A percentile compares a stretch with the other conserved stretches of the same genome.
Conservation (phyloP, 64 coral and sea anemone species). For the Actinia equina region DNA sequence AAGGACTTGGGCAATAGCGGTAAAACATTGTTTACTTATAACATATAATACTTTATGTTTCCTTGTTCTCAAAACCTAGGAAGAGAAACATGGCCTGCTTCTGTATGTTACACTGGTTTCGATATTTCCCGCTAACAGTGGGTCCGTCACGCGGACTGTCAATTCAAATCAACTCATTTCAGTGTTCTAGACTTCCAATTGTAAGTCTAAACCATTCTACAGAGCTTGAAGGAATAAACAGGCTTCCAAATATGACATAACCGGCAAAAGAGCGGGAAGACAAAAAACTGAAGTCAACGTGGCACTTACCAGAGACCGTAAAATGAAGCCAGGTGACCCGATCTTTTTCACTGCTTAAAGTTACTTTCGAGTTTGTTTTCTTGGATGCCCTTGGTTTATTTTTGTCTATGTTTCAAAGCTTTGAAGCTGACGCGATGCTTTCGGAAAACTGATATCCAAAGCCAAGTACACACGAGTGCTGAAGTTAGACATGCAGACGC, state of each 20-base stretch:
- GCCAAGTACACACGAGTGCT: conserved; percentile 35
- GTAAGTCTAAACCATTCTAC: conserved; percentile 15
- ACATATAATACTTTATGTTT: background rate
- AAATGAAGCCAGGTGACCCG: conserved; percentile 28
- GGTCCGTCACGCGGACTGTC: background rate
- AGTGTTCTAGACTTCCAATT: conserved; percentile 1
- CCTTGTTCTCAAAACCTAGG: background rate
- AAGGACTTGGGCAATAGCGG: background rate
- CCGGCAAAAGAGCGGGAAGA: conserved; percentile 29
- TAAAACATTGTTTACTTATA: background rate
- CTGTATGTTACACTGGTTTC: conserved; percentile 3
- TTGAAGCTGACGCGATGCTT: conserved; percentile 32
- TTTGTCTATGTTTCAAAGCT: conserved; percentile 26
- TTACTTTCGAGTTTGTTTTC: conserved; percentile 31
- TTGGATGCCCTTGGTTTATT: conserved; percentile 18
- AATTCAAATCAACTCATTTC: background rate
- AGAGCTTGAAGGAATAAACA: conserved; percentile 19
- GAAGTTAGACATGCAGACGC: conserved; percentile 30
- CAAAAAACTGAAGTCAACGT: conserved; percentile 8
- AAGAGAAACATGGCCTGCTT: conserved; percentile 4
- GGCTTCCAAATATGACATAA: conserved; percentile 20
- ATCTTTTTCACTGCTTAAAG: conserved; percentile 19
- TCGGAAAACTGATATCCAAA: conserved; percentile 33
- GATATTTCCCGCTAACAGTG: background rate
- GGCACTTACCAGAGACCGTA: conserved; percentile 34